Percentiles rank a stretch among this genome's conserved stretches.
phyloP scores from a whole-genome alignment of 1,140 invertebrate species.

The Catajapyx aquilonaris region DNA sequence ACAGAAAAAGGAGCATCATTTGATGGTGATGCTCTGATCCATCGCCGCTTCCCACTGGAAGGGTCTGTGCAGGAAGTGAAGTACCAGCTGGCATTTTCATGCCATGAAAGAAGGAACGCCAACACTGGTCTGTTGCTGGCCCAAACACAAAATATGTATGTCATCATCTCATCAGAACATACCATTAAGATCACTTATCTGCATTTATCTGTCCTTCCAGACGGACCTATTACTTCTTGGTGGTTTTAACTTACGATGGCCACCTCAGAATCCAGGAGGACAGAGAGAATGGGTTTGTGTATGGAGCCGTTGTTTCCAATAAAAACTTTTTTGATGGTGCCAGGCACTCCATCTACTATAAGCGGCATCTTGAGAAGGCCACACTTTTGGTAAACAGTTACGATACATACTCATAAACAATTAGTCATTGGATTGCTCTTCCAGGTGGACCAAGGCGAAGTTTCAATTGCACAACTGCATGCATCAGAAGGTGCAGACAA shows the following conservation, averaged over 20 bases:
- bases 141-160: conserved; percentile 59
- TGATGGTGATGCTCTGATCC: conserved; percentile 58
- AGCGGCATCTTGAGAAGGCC: conserved; percentile 42
- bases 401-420: background rate
- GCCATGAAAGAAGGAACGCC: conserved; percentile 44
- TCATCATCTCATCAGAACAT: conserved; percentile 9
- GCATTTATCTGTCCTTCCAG: conserved; percentile 23
- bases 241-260: conserved; percentile 57
- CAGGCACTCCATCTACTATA: conserved; percentile 67
- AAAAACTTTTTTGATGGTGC: conserved; percentile 61
- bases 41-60: conserved; percentile 46
- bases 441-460: conserved; percentile 48
- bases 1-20: conserved; percentile 72
- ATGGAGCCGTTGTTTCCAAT: conserved; percentile 43
- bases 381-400: conserved; percentile 28
- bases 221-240: conserved; percentile 57
- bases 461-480: conserved; percentile 38
- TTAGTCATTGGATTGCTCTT: conserved; percentile 8
- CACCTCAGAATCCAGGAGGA: conserved; percentile 68
- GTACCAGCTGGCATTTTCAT: conserved; percentile 61
- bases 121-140: conserved; percentile 52
- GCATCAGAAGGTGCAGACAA: conserved; percentile 10
- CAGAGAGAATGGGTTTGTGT: conserved; percentile 37
- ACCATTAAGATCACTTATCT: too few species aligned
- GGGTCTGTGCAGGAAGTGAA: conserved; percentile 49